These are phyloP conservation scores for Damaliscus lunatus DNA, from an alignment of 2,113 vertebrate genomes.

Conservation along the genomic window DNA sequence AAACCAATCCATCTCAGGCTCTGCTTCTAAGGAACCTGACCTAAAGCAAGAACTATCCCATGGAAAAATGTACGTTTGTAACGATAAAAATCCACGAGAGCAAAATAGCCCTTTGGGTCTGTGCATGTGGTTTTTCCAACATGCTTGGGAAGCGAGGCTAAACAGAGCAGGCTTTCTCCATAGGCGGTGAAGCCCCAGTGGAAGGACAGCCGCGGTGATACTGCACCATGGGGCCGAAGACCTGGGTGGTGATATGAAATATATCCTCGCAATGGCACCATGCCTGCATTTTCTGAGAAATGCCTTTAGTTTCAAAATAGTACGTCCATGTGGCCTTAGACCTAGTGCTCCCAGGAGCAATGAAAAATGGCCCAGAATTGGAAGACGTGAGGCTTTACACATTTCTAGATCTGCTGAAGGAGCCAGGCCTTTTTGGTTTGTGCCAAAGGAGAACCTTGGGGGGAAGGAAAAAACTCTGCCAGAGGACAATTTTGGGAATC, in stretches of 20 bases:
- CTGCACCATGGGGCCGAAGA: background rate
- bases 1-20: constrained; percentile 9
- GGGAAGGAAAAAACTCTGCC: background rate
- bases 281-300: constrained; percentile 67
- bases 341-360: constrained; percentile 31
- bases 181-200: background rate
- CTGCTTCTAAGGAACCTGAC: background rate
- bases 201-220: background rate
- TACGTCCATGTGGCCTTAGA: constrained; percentile 52
- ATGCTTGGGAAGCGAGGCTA: background rate
- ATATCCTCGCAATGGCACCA: constrained; percentile 40
- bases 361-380: constrained; percentile 51
- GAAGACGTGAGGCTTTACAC: constrained; percentile 3
- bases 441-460: constrained; percentile 23
- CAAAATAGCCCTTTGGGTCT: background rate
- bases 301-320: constrained; percentile 62
- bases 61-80: background rate
- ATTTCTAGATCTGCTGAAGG: background rate
- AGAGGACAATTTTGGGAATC: background rate
- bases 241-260: constrained; percentile 2
- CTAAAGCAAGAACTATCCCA: background rate
- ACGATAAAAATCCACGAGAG: background rate
- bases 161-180: background rate
- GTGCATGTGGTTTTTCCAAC: background rate
- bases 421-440: background rate